Percentiles rank a stretch among this genome's conserved stretches.
These are phyloP conservation scores for Homalodisca vitripennis DNA, from an alignment of 1,140 invertebrate genomes.

Conservation along the genomic window DNA sequence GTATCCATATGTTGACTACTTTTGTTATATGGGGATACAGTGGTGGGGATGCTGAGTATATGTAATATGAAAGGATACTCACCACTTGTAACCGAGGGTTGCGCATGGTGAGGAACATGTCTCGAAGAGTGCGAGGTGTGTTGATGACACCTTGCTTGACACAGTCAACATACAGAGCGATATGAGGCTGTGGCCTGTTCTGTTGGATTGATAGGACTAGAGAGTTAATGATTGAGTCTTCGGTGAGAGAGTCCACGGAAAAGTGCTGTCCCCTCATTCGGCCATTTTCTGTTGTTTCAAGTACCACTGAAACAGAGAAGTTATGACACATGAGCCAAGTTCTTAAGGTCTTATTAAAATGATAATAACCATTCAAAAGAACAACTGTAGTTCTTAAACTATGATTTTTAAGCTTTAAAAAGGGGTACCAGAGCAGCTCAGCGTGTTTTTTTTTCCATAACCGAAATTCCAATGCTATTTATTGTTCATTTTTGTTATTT, in stretches of 20 bases:
- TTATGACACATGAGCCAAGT: too few relatives aligned
- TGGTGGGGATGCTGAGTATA: too few relatives aligned
- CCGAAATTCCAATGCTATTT: too few relatives aligned
- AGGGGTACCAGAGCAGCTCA: too few relatives aligned
- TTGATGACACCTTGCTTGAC: slow-evolving; percentile 53
- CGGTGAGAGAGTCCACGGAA: slow-evolving; percentile 53
- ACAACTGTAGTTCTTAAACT: too few relatives aligned
- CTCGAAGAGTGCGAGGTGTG: slow-evolving; percentile 51
- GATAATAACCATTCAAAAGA: too few relatives aligned
- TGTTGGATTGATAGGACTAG: slow-evolving; percentile 57
- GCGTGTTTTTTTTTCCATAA: too few relatives aligned
- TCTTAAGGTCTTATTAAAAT: not conserved
- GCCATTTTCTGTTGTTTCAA: slow-evolving; percentile 56
- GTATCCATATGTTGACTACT: too few relatives aligned
- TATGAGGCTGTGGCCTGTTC: slow-evolving; percentile 50
- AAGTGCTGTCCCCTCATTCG: slow-evolving; percentile 52
- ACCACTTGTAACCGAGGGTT: slow-evolving; percentile 48
- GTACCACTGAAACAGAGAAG: slow-evolving; percentile 52
- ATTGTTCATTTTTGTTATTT: too few relatives aligned
- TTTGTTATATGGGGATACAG: too few relatives aligned
- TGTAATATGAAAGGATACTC: too few relatives aligned
- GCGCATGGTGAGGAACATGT: slow-evolving; percentile 49
- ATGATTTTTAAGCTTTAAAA: too few relatives aligned
- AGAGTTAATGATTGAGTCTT: slow-evolving; percentile 51
- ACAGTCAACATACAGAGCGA: slow-evolving; percentile 60